Base-by-base conservation (phyloP, 1,140 invertebrate genomes). In the Alviniconcha marisindica region DNA sequence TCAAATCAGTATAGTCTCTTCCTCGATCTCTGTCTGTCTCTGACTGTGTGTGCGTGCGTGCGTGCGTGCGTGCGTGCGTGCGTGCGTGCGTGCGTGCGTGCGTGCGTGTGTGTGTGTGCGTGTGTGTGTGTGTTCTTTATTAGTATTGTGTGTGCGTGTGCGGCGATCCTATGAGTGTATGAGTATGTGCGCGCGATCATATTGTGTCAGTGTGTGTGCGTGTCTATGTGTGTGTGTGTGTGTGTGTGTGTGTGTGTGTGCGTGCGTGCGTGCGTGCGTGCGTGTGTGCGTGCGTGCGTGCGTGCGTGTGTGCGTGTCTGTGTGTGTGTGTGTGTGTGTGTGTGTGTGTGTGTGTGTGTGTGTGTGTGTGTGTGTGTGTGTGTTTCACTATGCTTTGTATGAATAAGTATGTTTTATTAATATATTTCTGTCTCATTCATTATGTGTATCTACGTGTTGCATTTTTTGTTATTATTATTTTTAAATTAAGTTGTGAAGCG, bases 261-360 rank as follows among this genome's bases (percentile, higher is more conserved):
- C 18, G 71, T 74, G 71, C 18, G 40, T 74, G 71, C 14, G 71
- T 74, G 71, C 24, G 71, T 74, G 40, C 24, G 71, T 74, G 71
- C 24, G 71, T 74, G 38, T 24, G 71, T 74, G 71, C 14, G 38
- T 42, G 71, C 42, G 71, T 73, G 71, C 5, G 71, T 74, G 71
- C 28, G 31, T 33, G 66, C 12, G 12, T 21, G 66, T 69, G 66
- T 38, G 66, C 33, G 66, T 69, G 66, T 69, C n/a, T 69, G 66
- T 69, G 66, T 69, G 66, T 69, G 66, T 69, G 66, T 69, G 66
- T 69, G 66, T 69, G 66, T 69, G 66, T 69, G 66, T 69, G 66
- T 69, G 66, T 69, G 66, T 69, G 66, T 69, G 66, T 28, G 66
- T 28, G 66, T 28, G 66, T 4, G 66, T 1, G 66, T 38, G 66